Conservation (phyloP, 35 echinoderm and acorn worm species). For the Hemicentrotus pulcherrimus region DNA sequence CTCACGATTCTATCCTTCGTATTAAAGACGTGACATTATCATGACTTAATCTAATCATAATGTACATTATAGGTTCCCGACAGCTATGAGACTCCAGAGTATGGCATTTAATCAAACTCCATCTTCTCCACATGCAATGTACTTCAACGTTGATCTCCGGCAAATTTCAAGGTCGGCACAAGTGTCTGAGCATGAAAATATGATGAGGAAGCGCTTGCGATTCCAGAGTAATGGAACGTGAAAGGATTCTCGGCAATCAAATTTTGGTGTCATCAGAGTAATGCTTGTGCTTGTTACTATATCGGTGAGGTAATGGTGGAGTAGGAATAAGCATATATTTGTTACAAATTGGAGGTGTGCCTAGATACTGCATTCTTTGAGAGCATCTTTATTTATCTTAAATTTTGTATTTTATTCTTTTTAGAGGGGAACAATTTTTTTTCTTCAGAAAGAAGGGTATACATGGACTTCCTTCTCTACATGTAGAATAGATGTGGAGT, state of each 20-base stretch:
- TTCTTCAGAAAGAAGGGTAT: neutral
- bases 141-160: neutral
- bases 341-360: neutral
- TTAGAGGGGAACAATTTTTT: neutral
- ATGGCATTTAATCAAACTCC: neutral
- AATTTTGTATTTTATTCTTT: neutral
- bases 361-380: neutral
- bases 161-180: neutral
- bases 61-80: neutral
- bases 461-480: neutral
- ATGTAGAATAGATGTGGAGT: neutral
- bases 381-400: neutral
- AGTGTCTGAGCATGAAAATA: neutral
- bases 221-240: constrained; percentile 1
- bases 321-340: neutral
- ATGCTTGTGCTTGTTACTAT: neutral
- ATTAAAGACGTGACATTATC: neutral
- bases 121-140: neutral
- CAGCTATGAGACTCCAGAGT: neutral
- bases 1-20: neutral
- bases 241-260: neutral
- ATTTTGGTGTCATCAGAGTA: neutral
- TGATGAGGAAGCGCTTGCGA: neutral
- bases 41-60: neutral
- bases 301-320: neutral